A percentile compares a stretch with the other conserved stretches of the same genome.
Conservation (phyloP, 92 coral and sea anemone genomes). For the Muricea muricata region DNA sequence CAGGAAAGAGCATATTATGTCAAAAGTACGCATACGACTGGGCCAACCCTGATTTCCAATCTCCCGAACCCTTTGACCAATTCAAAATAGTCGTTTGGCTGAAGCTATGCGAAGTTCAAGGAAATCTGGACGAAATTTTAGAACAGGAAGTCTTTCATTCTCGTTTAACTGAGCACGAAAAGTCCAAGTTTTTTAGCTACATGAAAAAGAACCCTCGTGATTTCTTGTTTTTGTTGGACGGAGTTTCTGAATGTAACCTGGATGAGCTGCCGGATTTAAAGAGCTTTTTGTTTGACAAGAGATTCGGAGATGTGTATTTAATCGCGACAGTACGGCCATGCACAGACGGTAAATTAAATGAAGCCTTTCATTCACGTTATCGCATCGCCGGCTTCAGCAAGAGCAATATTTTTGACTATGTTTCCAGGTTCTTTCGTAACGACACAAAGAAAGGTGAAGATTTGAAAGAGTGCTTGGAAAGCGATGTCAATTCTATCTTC, state of each 20-base stretch:
- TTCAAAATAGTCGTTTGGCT: slow-evolving; percentile 27
- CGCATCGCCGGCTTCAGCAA: slow-evolving; percentile 12
- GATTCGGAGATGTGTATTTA: background rate
- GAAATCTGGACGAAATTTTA: slow-evolving; percentile 27
- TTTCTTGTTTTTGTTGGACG: slow-evolving; percentile 28
- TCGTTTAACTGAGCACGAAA: background rate
- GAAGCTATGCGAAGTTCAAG: background rate
- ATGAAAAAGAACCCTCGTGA: slow-evolving; percentile 13
- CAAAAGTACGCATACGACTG: slow-evolving; percentile 26
- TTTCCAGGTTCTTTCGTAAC: background rate
- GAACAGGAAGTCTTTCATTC: background rate
- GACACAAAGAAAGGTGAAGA: background rate
- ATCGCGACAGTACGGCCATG: slow-evolving; percentile 26
- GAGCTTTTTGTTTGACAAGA: background rate
- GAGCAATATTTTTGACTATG: background rate
- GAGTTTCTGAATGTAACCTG: slow-evolving; percentile 8
- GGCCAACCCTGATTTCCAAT: background rate
- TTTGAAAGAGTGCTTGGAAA: background rate
- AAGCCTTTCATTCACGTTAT: slow-evolving; percentile 2
- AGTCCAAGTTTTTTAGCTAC: background rate
- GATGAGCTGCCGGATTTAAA: background rate
- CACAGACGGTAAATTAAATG: background rate
- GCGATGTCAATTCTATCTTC: background rate
- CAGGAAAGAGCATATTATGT: slow-evolving; percentile 35
- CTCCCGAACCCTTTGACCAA: background rate